These are phyloP conservation scores for Megaptera novaeangliae DNA, from an alignment of 2,113 vertebrate species.

Conservation along the genomic window DNA sequence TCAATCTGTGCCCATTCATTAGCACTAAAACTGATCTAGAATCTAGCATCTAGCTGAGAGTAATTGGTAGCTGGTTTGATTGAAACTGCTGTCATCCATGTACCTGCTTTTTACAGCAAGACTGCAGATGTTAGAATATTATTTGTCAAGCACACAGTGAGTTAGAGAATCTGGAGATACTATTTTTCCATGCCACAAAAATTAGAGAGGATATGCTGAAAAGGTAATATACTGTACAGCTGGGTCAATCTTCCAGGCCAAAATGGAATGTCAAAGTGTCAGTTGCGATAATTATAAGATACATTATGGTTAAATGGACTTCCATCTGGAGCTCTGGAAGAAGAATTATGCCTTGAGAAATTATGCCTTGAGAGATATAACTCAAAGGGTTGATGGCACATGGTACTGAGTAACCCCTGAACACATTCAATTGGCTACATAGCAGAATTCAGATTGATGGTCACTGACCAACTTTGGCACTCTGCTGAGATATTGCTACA, in stretches of 20 bases:
- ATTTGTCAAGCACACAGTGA: constrained; percentile 44
- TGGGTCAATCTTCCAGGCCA: constrained; percentile 71
- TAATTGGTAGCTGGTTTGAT: not conserved
- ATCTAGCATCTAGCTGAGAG: not conserved
- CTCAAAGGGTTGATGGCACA: constrained; percentile 53
- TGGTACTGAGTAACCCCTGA: constrained; percentile 49
- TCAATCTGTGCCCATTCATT: not conserved
- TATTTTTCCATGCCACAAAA: constrained; percentile 56
- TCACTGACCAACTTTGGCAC: not conserved
- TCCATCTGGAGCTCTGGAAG: constrained; percentile 66
- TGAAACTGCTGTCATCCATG: constrained; percentile 4
- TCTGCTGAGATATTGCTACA: not conserved
- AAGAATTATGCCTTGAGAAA: constrained; percentile 71
- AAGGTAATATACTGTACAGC: constrained; percentile 67
- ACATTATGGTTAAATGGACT: constrained; percentile 72
- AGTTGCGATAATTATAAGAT: constrained; percentile 75
- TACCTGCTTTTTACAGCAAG: constrained; percentile 36
- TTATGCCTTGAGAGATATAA: constrained; percentile 63
- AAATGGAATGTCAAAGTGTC: constrained; percentile 72
- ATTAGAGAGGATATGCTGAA: constrained; percentile 61
- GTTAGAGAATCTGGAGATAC: constrained; percentile 46
- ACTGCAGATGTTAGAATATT: constrained; percentile 19
- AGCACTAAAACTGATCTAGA: not conserved
- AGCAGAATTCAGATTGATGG: constrained; percentile 54
- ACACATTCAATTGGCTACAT: not conserved